Base-by-base conservation (phyloP, 2,888 invertebrate species). In the Drosophila conformis region DNA sequence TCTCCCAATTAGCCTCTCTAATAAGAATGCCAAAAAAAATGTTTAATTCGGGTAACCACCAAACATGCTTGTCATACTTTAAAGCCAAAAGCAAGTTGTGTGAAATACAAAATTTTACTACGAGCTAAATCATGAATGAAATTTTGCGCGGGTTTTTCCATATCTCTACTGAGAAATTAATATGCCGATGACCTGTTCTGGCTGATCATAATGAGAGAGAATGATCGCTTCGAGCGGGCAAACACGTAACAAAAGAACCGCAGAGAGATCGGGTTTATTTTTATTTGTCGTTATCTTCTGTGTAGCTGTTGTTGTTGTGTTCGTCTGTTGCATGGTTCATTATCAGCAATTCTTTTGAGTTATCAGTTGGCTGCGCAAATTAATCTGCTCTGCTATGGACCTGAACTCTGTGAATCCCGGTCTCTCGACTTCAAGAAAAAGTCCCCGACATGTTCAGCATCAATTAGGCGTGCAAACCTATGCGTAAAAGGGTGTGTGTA, bases 371-470 rank as follows among this genome's bases (percentile, higher is more conserved):
- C 5, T 76, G 27, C 21, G 40, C 18, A 27, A 8, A 53, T 18
- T 54, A 27, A 35, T 57, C 36, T 49, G n/a, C 25, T 40, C 25
- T n/a, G 40, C 11, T 36, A 46, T 65, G 40, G 42, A 57, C 18
- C 21, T 64, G 59, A 27, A 60, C 25, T 13, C 8, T 49, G 78
- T 77, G 78, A 72, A 46, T 75, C 78, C 75, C 75, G 18, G 31
- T 25, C 29, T 11, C 8, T 49, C 4, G 21, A 51, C 6, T n/a
- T 8, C 18, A 13, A 35, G n/a, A 51, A 65, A 77, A 73, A 33
- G 7, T 77, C 72, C 75, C 78, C 78, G 10, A 29, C 5, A 27
- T 21, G 15, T 35, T 42, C 42, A 42, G 56, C 48, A 54, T 25
- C 52, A 40, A 4, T 58, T 48, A 52, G 11, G 35, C 56, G 35